A percentile compares a stretch with the other conserved stretches of the same genome.
phyloP scores from a whole-genome alignment of 2,797 vertebrate genomes.

The Acanthopagrus latus region DNA sequence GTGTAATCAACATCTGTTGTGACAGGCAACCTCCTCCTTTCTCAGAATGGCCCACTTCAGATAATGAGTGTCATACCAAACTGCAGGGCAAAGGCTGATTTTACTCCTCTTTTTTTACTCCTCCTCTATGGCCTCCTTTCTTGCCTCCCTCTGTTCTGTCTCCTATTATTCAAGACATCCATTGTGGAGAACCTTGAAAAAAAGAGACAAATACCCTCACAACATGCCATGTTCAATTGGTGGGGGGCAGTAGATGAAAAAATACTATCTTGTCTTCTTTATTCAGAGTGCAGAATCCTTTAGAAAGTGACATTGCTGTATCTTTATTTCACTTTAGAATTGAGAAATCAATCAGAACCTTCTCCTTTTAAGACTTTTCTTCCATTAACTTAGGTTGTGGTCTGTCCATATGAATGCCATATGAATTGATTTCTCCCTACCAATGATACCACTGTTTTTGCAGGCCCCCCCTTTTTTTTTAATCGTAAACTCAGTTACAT shows the following conservation, averaged over 20 bases:
- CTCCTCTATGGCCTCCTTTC: constrained; percentile 75
- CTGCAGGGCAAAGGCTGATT: constrained; percentile 83
- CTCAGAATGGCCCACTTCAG: constrained; percentile 85
- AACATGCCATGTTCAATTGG: constrained; percentile 40
- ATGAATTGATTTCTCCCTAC: background rate
- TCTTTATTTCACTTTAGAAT: constrained; percentile 32
- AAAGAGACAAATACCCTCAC: constrained; percentile 49
- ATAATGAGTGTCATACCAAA: constrained; percentile 86
- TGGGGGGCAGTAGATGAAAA: constrained; percentile 42
- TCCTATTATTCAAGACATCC: constrained; percentile 70
- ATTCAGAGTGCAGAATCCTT: constrained; percentile 18
- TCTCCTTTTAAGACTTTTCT: background rate
- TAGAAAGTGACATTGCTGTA: constrained; percentile 2
- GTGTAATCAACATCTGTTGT: constrained; percentile 85
- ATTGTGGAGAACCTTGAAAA: constrained; percentile 72
- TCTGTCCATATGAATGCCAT: background rate
- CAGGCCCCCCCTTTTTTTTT: background rate
- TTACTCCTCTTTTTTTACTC: constrained; percentile 77
- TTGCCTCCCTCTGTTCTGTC: constrained; percentile 68
- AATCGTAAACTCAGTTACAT: background rate
- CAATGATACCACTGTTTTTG: background rate
- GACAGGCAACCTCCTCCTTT: constrained; percentile 81
- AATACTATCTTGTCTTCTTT: constrained; percentile 29
- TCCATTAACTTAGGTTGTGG: background rate
- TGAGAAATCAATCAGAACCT: constrained; percentile 5